Evolutionary conservation across 2,113 vertebrate genomes (phyloP).

Genomic region (Vidua chalybeata): DNA sequence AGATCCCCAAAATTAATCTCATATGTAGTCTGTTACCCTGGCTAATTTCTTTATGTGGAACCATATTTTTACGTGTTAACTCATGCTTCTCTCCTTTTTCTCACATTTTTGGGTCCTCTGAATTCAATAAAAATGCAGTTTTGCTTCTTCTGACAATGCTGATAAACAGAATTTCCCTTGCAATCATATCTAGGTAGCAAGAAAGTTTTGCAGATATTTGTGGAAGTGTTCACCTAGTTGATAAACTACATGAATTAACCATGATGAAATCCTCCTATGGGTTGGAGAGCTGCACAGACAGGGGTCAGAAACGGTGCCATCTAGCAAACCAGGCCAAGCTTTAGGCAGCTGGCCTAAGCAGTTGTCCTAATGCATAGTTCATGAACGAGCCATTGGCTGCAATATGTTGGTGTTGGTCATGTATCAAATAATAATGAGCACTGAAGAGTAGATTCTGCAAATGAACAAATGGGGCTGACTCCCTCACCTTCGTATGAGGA

Average conservation of each 20-base stretch:
- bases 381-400: neutral
- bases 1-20: neutral
- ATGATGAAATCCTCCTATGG: neutral
- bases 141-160: neutral
- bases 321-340: neutral
- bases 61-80: neutral
- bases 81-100: neutral
- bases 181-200: neutral
- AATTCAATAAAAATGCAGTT: neutral
- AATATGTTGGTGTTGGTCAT: neutral
- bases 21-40: neutral
- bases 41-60: neutral
- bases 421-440: conserved; percentile 7
- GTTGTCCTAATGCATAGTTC: neutral
- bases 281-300: neutral
- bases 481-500: neutral
- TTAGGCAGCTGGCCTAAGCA: neutral
- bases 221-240: neutral
- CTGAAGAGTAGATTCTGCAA: neutral
- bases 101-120: neutral
- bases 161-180: neutral
- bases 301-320: neutral
- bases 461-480: neutral
- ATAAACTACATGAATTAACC: neutral
- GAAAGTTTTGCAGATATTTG: neutral